phyloP scores from a whole-genome alignment of 1,140 invertebrate genomes.

The Spodoptera litura region DNA sequence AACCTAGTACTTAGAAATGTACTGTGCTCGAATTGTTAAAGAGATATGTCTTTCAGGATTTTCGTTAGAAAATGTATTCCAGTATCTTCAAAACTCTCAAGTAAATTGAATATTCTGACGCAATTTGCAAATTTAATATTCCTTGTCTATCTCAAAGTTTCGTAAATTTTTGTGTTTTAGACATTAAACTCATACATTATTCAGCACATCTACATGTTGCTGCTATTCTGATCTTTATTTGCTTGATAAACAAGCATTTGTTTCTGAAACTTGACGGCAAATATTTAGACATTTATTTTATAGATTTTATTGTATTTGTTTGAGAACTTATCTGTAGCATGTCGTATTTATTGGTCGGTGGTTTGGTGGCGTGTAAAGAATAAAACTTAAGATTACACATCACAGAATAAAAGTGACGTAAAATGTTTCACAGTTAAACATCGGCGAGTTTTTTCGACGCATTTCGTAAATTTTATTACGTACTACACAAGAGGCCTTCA shows the following conservation, averaged over 20 bases:
- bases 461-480: constrained; percentile 67
- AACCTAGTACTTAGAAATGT: too few relatives aligned
- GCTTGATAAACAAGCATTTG: not conserved
- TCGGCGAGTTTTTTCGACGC: constrained; percentile 57
- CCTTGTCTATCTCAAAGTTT: constrained; percentile 47
- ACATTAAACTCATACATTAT: constrained; percentile 48
- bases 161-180: constrained; percentile 48
- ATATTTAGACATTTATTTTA: not conserved
- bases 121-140: constrained; percentile 58
- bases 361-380: constrained; percentile 10
- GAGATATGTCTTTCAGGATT: not conserved
- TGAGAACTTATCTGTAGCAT: not conserved
- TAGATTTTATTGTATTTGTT: constrained; percentile 8
- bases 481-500: constrained; percentile 61
- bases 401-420: constrained; percentile 35
- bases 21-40: not conserved
- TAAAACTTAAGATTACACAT: constrained; percentile 2
- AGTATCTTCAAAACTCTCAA: constrained; percentile 44
- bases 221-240: not conserved
- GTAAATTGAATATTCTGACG: constrained; percentile 58
- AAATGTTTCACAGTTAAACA: constrained; percentile 40
- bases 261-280: not conserved
- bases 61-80: constrained; percentile 40
- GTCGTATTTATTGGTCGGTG: constrained; percentile 5
- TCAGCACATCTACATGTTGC: constrained; percentile 8